Conservation (phyloP, 2,888 invertebrate species). For the Drosophila nr. perissopoda region DNA sequence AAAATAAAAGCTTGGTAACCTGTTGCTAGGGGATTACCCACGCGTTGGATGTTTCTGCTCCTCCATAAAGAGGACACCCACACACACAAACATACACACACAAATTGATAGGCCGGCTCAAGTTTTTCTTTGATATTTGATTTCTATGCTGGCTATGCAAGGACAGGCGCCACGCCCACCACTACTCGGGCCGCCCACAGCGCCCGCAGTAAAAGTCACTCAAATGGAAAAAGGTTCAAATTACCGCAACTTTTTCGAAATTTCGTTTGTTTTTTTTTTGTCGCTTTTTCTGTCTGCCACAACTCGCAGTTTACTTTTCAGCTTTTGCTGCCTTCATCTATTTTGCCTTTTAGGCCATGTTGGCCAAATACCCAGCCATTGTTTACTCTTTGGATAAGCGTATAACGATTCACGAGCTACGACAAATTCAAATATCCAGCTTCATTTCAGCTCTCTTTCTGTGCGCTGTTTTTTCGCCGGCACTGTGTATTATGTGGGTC, state of each 20-base stretch:
- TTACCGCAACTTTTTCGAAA: conserved; percentile 69
- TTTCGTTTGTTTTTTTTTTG: conserved; percentile 30
- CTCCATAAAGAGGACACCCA: conserved; percentile 8
- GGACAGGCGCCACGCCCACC: conserved; percentile 19
- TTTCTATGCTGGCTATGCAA: conserved; percentile 51
- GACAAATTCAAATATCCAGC: conserved; percentile 48
- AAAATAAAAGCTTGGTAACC: conserved; percentile 72
- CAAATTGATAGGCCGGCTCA: conserved; percentile 12
- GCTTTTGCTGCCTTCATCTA: conserved; percentile 51
- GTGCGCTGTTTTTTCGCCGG: not conserved
- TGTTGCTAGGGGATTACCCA: conserved; percentile 74
- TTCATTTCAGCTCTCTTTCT: not conserved
- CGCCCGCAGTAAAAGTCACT: conserved; percentile 57
- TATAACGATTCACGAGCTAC: conserved; percentile 23
- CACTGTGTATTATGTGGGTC: conserved; percentile 39
- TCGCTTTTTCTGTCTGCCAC: not conserved
- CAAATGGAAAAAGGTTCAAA: conserved; percentile 80
- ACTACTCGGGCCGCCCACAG: conserved; percentile 28
- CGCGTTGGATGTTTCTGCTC: conserved; percentile 35
- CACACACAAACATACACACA: conserved; percentile 6
- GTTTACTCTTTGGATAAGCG: conserved; percentile 47
- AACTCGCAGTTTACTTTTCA: conserved; percentile 66
- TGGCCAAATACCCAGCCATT: conserved; percentile 24
- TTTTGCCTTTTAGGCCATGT: conserved; percentile 46
- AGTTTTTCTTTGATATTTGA: conserved; percentile 74